A percentile compares a stretch with the other conserved stretches of the same genome.
These are phyloP conservation scores for Clarias macrocephalus DNA, from an alignment of 2,113 vertebrate species.

Conservation along the genomic window DNA sequence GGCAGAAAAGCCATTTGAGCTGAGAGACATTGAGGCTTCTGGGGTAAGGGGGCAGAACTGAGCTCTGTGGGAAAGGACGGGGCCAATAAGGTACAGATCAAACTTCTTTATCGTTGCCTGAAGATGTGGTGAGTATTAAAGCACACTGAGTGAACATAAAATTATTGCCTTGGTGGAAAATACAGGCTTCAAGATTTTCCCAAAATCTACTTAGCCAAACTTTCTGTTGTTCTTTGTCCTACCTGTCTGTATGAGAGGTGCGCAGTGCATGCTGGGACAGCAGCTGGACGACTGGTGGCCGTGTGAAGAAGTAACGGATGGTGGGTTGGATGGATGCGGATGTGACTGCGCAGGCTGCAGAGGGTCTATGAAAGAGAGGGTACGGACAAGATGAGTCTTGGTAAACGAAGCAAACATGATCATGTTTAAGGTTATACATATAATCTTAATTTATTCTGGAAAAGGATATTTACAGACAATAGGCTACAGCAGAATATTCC, in stretches of 20 bases:
- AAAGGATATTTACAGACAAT: background rate
- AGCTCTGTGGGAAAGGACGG: slow-evolving; percentile 62
- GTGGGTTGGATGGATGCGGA: slow-evolving; percentile 61
- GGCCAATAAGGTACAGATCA: background rate
- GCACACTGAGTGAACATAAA: background rate
- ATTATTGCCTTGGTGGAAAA: background rate
- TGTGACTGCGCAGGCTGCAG: slow-evolving; percentile 54
- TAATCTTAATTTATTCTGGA: background rate
- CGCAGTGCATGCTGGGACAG: slow-evolving; percentile 71
- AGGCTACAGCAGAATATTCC: background rate
- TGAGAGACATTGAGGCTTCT: slow-evolving; percentile 56
- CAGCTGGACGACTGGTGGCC: slow-evolving; percentile 64
- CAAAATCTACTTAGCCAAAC: no score
- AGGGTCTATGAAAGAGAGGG: slow-evolving; percentile 63
- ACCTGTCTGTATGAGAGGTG: slow-evolving; percentile 67
- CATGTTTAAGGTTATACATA: background rate
- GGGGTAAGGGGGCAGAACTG: slow-evolving; percentile 58
- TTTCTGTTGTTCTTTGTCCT: slow-evolving; percentile 28
- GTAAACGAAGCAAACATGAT: background rate
- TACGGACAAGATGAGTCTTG: background rate
- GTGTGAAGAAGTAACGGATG: slow-evolving; percentile 67
- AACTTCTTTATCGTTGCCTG: background rate
- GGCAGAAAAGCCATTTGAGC: slow-evolving; percentile 61
- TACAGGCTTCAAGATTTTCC: background rate
- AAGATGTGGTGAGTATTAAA: background rate